Evolutionary conservation across 2,113 vertebrate genomes (phyloP).

Genomic region (Myotis davidii): DNA sequence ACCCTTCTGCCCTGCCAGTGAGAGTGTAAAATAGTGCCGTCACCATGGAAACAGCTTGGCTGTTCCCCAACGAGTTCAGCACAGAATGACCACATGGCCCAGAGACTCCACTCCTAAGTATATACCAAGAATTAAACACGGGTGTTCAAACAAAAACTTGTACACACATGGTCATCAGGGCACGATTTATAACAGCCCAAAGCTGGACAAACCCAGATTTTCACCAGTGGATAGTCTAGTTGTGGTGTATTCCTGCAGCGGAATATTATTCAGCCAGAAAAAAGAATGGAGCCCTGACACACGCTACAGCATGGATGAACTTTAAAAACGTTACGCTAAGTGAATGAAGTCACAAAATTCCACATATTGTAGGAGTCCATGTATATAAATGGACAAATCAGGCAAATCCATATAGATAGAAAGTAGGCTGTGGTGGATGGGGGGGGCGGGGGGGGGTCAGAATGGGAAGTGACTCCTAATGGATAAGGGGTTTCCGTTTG

Average conservation of each 20-base stretch:
- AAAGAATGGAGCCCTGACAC: neutral
- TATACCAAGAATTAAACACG: neutral
- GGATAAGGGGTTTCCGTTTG: neutral
- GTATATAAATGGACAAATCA: neutral
- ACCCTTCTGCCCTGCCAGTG: too few species aligned
- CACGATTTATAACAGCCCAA: neutral
- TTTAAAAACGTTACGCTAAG: neutral
- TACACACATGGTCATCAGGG: neutral
- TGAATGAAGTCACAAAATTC: neutral
- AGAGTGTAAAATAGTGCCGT: neutral
- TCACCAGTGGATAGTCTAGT: neutral
- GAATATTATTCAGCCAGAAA: neutral
- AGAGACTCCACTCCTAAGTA: neutral
- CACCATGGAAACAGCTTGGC: neutral
- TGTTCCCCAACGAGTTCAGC: neutral
- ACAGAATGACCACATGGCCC: neutral
- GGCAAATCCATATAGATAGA: neutral
- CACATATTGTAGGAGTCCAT: neutral
- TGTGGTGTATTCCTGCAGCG: accelerated
- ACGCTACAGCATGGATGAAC: neutral
- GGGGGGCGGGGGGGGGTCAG: accelerated
- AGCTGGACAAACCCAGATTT: neutral
- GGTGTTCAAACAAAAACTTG: neutral
- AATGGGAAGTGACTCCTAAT: neutral
- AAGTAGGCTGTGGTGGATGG: neutral